Percentiles rank a stretch among this genome's conserved stretches.
Conservation (phyloP, 2,888 invertebrate genomes). For the Cistogaster globosa region DNA sequence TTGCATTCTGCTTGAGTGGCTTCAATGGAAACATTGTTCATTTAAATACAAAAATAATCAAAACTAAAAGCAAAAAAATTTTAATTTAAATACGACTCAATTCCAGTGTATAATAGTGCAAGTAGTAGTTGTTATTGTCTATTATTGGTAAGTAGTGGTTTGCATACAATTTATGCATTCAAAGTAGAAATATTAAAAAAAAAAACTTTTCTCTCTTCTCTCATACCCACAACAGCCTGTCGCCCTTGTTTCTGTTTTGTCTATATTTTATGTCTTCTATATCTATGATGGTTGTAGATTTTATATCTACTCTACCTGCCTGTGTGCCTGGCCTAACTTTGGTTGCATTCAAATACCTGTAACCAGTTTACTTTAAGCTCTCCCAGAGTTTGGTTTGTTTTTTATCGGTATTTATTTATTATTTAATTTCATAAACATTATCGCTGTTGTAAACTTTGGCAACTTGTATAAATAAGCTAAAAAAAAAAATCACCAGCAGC, state of each 20-base stretch:
- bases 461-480: conserved; percentile 17
- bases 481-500: conserved; percentile 51
- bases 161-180: conserved; percentile 59
- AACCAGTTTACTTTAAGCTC: conserved; percentile 68
- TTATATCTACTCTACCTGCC: conserved; percentile 43
- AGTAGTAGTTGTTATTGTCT: conserved; percentile 36
- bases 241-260: conserved; percentile 38
- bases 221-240: conserved; percentile 59
- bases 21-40: conserved; percentile 47
- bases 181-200: not conserved
- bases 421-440: not conserved
- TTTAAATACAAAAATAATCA: not conserved
- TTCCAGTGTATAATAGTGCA: conserved; percentile 20
- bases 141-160: conserved; percentile 33
- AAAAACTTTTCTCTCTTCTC: conserved; percentile 18
- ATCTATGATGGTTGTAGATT: conserved; percentile 48
- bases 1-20: conserved; percentile 66
- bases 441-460: conserved; percentile 1
- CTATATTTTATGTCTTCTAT: conserved; percentile 25
- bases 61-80: not conserved
- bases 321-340: conserved; percentile 33
- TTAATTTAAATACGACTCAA: conserved; percentile 51
- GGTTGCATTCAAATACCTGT: conserved; percentile 49
- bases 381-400: conserved; percentile 60
- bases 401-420: conserved; percentile 36